Evolutionary conservation across 1,140 invertebrate genomes (phyloP).

Genomic region (Hypothenemus hampei): DNA sequence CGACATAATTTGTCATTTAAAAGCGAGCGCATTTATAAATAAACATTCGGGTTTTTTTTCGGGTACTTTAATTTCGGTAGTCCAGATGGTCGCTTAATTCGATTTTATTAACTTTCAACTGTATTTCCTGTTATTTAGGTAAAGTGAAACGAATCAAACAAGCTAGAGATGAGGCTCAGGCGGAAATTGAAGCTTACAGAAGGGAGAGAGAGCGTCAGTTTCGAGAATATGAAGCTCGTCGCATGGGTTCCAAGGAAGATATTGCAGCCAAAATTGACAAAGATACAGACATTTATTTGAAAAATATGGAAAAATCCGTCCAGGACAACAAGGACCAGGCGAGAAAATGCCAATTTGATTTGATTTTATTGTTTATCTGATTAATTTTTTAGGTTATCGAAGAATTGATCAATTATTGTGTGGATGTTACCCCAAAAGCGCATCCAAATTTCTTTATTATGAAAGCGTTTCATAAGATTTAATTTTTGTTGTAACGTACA

Average conservation of each 20-base stretch:
- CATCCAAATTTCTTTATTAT: constrained; percentile 7
- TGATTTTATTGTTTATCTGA: too few relatives aligned
- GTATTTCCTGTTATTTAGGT: too few relatives aligned
- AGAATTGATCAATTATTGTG: constrained; percentile 65
- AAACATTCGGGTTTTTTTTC: too few relatives aligned
- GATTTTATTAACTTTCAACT: too few relatives aligned
- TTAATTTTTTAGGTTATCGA: constrained; percentile 62
- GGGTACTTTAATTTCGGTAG: too few relatives aligned
- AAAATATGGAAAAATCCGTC: constrained; percentile 77
- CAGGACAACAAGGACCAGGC: constrained; percentile 70
- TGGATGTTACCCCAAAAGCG: not conserved
- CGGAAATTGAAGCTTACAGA: constrained; percentile 96
- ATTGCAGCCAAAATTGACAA: constrained; percentile 84
- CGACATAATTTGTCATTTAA: too few relatives aligned
- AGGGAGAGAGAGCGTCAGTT: constrained; percentile 86
- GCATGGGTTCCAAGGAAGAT: constrained; percentile 86
- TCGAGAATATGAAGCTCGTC: constrained; percentile 88
- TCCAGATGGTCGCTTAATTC: too few relatives aligned
- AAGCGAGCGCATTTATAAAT: too few relatives aligned
- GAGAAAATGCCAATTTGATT: not conserved
- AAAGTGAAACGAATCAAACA: constrained; percentile 96
- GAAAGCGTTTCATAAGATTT: constrained; percentile 13
- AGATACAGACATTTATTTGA: constrained; percentile 75
- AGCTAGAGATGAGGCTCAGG: constrained; percentile 97
- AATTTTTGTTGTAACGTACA: too few relatives aligned